Conservation (phyloP, 2,888 invertebrate species). For the Lasioglossum villosulum region DNA sequence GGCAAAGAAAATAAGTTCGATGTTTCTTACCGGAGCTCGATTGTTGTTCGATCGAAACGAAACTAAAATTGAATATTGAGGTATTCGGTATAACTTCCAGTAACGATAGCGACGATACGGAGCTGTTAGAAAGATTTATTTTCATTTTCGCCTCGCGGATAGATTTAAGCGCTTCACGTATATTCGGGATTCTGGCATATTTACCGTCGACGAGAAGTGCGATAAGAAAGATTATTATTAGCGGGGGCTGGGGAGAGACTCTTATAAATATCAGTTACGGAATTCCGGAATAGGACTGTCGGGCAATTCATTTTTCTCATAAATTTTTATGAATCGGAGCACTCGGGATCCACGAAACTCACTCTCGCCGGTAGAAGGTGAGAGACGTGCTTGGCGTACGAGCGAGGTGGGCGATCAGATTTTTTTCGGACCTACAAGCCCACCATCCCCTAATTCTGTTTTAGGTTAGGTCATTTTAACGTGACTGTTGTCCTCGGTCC, state of each 20-base stretch:
- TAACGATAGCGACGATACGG: neutral
- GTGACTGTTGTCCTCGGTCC: neutral
- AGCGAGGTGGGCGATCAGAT: constrained; percentile 36
- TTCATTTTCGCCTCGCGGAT: constrained; percentile 32
- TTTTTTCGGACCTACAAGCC: constrained; percentile 16
- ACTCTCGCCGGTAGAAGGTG: constrained; percentile 35
- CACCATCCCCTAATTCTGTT: neutral
- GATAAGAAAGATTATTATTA: constrained; percentile 42
- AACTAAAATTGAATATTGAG: neutral
- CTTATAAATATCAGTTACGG: constrained; percentile 53
- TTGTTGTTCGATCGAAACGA: neutral
- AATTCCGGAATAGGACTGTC: constrained; percentile 50
- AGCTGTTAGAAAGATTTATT: constrained; percentile 24
- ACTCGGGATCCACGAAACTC: constrained; percentile 48
- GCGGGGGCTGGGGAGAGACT: neutral
- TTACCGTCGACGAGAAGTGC: constrained; percentile 11
- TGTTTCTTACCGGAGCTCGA: neutral
- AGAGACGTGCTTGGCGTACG: constrained; percentile 52
- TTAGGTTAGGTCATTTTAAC: neutral
- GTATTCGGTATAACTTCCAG: neutral
- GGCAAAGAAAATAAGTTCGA: neutral
- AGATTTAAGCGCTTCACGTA: constrained; percentile 23
- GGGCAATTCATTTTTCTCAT: constrained; percentile 60
- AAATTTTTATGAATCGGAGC: constrained; percentile 61
- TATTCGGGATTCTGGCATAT: constrained; percentile 24